Percentiles rank a stretch among this genome's conserved stretches.
These are phyloP conservation scores for Procapra przewalskii DNA, from an alignment of 2,113 vertebrate species.

Conservation along the genomic window DNA sequence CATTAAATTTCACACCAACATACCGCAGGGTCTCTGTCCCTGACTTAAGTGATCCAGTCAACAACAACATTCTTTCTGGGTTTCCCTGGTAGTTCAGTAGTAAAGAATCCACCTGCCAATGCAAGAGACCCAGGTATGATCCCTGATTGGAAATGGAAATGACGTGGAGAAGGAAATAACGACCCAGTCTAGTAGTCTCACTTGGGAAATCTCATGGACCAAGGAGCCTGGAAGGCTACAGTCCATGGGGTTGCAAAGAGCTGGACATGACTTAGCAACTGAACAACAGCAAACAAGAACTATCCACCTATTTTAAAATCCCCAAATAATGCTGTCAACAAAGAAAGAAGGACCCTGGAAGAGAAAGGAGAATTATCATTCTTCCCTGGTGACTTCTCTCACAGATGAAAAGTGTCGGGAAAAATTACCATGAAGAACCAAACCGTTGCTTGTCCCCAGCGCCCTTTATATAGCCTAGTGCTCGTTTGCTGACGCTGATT, in stretches of 20 bases:
- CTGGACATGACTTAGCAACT: neutral
- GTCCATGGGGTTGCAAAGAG: neutral
- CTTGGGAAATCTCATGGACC: neutral
- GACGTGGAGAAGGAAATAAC: neutral
- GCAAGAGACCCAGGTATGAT: neutral
- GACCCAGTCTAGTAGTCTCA: neutral
- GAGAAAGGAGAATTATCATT: neutral
- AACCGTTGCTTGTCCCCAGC: accelerated
- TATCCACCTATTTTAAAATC: neutral
- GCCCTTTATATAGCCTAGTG: accelerated
- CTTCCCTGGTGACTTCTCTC: neutral
- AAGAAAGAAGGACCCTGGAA: neutral
- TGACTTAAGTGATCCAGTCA: neutral
- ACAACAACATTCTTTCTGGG: neutral
- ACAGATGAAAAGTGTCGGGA: accelerated
- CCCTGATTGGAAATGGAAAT: neutral
- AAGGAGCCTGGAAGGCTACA: neutral
- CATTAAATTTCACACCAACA: neutral
- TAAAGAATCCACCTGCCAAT: neutral
- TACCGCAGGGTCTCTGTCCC: accelerated
- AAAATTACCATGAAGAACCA: neutral
- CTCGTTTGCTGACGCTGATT: neutral
- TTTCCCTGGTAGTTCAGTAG: neutral
- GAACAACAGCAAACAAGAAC: neutral
- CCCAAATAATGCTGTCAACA: neutral